phyloP scores from a whole-genome alignment of 1,140 invertebrate genomes.

The Pachyrhynchus sulphureomaculatus region DNA sequence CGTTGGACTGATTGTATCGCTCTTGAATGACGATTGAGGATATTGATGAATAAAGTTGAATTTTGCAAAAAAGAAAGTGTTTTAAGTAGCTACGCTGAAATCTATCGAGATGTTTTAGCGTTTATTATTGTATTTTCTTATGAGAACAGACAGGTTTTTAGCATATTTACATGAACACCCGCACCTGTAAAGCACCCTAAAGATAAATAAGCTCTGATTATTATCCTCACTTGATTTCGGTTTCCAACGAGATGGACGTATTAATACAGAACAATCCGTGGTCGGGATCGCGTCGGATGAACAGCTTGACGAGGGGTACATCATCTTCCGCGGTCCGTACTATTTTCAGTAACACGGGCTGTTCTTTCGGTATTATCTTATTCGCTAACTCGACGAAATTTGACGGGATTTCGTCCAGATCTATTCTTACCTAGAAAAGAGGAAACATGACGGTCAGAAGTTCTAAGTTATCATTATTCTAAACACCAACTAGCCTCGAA shows the following conservation, averaged over 20 bases:
- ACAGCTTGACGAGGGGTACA: slow-evolving; percentile 59
- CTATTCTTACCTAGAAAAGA: slow-evolving; percentile 36
- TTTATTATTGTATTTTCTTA: too few species aligned
- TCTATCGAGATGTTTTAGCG: too few species aligned
- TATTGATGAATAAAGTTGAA: too few species aligned
- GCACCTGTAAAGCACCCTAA: too few species aligned
- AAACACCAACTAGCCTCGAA: neutral
- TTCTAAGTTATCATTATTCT: neutral
- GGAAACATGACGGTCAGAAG: slow-evolving; percentile 19
- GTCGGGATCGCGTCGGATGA: slow-evolving; percentile 58
- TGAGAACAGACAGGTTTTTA: too few species aligned
- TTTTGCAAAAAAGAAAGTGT: too few species aligned
- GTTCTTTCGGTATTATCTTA: slow-evolving; percentile 52
- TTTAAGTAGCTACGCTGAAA: too few species aligned
- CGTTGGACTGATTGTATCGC: too few species aligned
- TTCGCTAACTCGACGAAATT: slow-evolving; percentile 54
- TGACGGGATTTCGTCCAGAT: slow-evolving; percentile 50
- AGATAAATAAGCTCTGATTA: too few species aligned
- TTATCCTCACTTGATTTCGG: slow-evolving; percentile 34
- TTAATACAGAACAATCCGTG: slow-evolving; percentile 64
- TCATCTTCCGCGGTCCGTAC: slow-evolving; percentile 34
- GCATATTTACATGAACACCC: too few species aligned
- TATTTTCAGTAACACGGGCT: slow-evolving; percentile 52
- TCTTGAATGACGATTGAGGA: too few species aligned
- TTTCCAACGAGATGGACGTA: slow-evolving; percentile 57